These are phyloP conservation scores for Aix galericulata DNA, from an alignment of 2,113 vertebrate genomes.

Conservation along the genomic window DNA sequence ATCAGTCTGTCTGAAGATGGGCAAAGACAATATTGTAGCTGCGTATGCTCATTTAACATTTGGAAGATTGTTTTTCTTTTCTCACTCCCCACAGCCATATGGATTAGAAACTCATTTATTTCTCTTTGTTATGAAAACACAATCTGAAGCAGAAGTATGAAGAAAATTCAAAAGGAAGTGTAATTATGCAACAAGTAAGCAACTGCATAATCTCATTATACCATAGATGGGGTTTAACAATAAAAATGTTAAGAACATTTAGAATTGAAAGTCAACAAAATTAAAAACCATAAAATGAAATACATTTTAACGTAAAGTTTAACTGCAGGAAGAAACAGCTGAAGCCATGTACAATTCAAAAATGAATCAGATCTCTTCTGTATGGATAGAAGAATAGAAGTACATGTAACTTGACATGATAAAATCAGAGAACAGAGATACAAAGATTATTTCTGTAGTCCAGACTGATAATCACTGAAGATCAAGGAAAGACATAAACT, in stretches of 20 bases:
- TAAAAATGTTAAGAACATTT: neutral
- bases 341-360: neutral
- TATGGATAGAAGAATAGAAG: neutral
- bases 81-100: neutral
- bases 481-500: neutral
- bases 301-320: neutral
- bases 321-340: neutral
- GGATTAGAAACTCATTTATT: conserved; percentile 41
- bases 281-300: conserved; percentile 13
- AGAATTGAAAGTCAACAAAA: conserved; percentile 46
- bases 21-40: neutral
- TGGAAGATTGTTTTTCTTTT: conserved; percentile 3
- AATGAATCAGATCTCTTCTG: neutral
- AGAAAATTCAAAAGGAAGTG: conserved; percentile 3
- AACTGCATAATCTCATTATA: conserved; percentile 30
- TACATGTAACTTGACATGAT: neutral
- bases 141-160: neutral
- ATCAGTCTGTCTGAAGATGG: neutral
- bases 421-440: neutral
- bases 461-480: fast-evolving
- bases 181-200: conserved; percentile 34
- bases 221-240: neutral
- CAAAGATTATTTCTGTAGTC: neutral
- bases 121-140: conserved; percentile 27
- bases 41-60: conserved; percentile 9